phyloP scores from a whole-genome alignment of 2,113 vertebrate genomes.

The Nipponia nippon region DNA sequence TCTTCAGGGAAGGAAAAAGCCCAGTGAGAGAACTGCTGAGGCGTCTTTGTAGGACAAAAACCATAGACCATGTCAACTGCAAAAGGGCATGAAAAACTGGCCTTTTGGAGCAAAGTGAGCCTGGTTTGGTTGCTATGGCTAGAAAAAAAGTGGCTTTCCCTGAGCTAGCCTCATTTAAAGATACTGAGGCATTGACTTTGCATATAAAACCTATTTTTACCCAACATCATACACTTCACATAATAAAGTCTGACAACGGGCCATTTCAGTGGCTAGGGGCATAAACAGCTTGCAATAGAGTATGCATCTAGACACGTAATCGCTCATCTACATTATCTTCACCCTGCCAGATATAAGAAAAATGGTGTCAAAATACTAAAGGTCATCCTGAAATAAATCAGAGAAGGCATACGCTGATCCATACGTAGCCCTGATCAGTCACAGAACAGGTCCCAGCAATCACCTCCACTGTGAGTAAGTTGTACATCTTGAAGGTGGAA shows the following conservation, averaged over 20 bases:
- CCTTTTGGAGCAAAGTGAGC: not conserved
- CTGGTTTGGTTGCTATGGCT: not conserved
- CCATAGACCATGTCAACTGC: not conserved
- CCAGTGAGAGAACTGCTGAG: not conserved
- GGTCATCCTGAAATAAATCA: not conserved
- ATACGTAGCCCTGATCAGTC: not conserved
- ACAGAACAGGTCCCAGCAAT: not conserved
- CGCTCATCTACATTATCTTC: not conserved
- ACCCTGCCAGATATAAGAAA: not conserved
- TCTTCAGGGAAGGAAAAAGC: not conserved
- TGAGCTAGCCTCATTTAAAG: not conserved
- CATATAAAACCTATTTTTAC: conserved; percentile 23
- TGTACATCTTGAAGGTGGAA: not conserved
- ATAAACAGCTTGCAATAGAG: conserved; percentile 12
- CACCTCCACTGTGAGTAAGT: not conserved
- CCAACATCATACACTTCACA: not conserved
- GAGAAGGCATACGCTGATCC: not conserved
- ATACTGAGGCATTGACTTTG: not conserved
- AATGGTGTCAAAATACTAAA: not conserved
- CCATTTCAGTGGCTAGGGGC: not conserved
- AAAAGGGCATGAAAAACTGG: not conserved
- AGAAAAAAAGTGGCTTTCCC: not conserved
- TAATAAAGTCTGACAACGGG: conserved; percentile 26
- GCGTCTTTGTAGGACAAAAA: not conserved
- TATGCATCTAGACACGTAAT: not conserved